Conservation (phyloP, 2,113 vertebrate species). For the Channa maculata region DNA sequence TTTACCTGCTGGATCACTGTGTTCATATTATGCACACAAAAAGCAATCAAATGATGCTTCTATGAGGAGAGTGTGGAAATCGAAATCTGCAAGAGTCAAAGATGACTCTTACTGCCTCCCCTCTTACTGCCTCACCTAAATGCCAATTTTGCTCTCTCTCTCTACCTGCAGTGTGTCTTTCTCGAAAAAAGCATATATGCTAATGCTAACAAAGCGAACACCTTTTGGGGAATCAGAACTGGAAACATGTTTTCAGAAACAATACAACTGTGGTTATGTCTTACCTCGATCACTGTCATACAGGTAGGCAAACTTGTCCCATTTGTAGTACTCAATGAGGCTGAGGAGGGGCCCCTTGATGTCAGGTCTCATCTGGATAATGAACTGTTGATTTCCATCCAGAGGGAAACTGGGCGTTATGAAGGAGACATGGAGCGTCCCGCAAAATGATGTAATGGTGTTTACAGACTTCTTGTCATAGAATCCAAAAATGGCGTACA, state of each 20-base stretch:
- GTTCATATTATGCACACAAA: background rate
- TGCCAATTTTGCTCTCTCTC: slow-evolving; percentile 18
- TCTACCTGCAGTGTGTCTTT: slow-evolving; percentile 2
- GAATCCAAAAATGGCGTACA: slow-evolving; percentile 99
- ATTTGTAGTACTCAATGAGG: slow-evolving; percentile 98
- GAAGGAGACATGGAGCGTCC: slow-evolving; percentile 98
- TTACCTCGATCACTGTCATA: slow-evolving; percentile 99
- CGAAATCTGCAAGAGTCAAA: slow-evolving; percentile 42
- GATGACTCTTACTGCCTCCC: slow-evolving; percentile 22
- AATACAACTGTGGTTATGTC: slow-evolving; percentile 10
- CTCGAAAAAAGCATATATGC: too few species aligned
- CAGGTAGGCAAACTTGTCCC: slow-evolving; percentile 98
- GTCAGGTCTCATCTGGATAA: slow-evolving; percentile 99
- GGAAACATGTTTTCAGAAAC: background rate
- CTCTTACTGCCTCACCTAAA: too few species aligned
- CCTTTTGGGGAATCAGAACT: background rate
- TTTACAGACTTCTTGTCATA: slow-evolving; percentile 99
- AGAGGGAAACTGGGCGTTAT: slow-evolving; percentile 99
- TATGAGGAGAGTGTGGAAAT: slow-evolving; percentile 22
- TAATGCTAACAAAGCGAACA: background rate
- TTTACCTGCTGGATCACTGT: background rate
- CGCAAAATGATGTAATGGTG: slow-evolving; percentile 98
- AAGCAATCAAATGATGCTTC: slow-evolving; percentile 21
- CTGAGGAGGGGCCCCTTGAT: slow-evolving; percentile 98
- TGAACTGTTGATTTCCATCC: slow-evolving; percentile 96